Evolutionary conservation across 2,888 invertebrate genomes (phyloP).

Genomic region (Nephrotoma guestfalica): DNA sequence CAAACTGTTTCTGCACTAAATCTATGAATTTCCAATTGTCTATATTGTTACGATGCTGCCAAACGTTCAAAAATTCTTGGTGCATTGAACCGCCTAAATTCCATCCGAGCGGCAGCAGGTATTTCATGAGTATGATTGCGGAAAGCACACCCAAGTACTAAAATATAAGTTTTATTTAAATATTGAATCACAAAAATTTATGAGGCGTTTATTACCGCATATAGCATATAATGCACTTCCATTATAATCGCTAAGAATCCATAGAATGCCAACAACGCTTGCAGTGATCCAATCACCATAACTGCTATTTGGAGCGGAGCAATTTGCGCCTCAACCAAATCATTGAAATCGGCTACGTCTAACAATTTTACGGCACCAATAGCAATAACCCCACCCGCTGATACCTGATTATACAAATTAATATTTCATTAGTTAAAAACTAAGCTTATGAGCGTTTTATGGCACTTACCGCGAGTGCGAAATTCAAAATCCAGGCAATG

Average conservation of each 20-base stretch:
- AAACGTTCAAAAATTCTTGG: neutral
- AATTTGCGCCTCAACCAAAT: neutral
- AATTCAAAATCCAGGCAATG: neutral
- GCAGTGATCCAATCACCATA: neutral
- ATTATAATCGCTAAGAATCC: neutral
- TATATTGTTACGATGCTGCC: neutral
- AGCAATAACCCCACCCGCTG: neutral
- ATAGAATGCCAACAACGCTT: neutral
- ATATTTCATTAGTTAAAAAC: neutral
- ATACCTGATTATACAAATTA: neutral
- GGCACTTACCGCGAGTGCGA: neutral
- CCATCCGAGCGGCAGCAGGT: neutral
- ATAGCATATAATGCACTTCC: neutral
- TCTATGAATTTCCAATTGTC: neutral
- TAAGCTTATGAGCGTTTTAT: neutral
- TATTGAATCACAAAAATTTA: neutral
- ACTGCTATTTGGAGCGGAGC: neutral
- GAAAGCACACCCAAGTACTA: neutral
- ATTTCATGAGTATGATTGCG: neutral
- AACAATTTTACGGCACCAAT: neutral
- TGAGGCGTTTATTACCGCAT: neutral
- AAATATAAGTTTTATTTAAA: neutral
- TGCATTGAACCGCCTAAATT: neutral
- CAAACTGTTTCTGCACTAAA: neutral
- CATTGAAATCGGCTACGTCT: neutral